These are phyloP conservation scores for Geococcyx californianus DNA, from an alignment of 2,113 vertebrate species.

Conservation along the genomic window DNA sequence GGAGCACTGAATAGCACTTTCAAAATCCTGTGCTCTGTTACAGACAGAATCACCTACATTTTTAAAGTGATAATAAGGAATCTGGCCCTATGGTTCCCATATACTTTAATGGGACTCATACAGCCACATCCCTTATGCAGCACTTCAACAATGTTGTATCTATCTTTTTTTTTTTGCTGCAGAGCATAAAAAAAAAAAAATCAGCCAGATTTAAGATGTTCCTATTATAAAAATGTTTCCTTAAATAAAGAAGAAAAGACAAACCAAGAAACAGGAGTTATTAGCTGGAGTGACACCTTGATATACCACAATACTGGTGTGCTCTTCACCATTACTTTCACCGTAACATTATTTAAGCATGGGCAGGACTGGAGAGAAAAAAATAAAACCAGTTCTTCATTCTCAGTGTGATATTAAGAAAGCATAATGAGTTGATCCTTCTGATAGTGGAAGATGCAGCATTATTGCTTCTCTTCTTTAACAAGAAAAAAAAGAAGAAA, in stretches of 20 bases:
- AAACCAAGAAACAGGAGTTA: background rate
- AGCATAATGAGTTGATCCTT: background rate
- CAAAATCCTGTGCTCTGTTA: background rate
- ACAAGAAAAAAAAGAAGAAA: background rate
- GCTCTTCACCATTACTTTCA: background rate
- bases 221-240: background rate
- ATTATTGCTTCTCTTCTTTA: background rate
- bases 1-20: background rate
- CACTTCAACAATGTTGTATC: background rate
- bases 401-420: background rate
- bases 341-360: background rate
- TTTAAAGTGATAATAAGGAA: background rate
- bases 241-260: background rate
- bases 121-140: background rate
- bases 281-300: background rate
- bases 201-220: background rate
- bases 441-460: background rate
- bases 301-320: background rate
- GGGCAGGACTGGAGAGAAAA: background rate
- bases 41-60: background rate
- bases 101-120: background rate
- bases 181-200: background rate
- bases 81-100: background rate
- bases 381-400: background rate
- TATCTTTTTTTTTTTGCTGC: background rate